Base-by-base conservation (phyloP, 92 coral and sea anemone genomes). In the Heteractis magnifica region DNA sequence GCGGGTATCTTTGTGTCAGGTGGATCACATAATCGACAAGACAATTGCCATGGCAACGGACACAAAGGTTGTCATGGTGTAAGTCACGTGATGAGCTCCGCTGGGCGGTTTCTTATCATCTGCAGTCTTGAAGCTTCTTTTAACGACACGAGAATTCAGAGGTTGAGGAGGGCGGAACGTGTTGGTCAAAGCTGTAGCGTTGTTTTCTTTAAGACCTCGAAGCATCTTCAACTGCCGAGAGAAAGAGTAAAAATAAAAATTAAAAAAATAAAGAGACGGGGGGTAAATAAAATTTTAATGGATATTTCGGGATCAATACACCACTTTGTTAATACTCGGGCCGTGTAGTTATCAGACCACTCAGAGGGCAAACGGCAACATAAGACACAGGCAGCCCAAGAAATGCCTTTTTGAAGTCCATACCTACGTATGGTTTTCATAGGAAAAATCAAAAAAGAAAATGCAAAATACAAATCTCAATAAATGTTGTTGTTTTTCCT, bases 111-210 rank as follows among this genome's bases (percentile, higher is more conserved):
- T 1, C 26, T 18, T 64, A 19, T 20, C 4, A 20, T 20, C 51
- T 1, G 84, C 41, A 5, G 16, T 26, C 0, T 56, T 65, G 71
- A 87, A 93, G 53, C 87, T 91, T 48, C 90, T 75, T 8, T 65
- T 52, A 16, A 95, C 91, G 41, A 56, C 80, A 51, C 98, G 97
- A 20, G 84, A 72, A 79, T 85, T 78, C 18, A 87, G 88, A 6
- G 81, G 51, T 79, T 87, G 92, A 14, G 79, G 58, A 13, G 97
- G 94, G 72, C 97, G 94, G 83, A 49, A 84, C 73, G 90, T 85
- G 75, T 92, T 79, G 23, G 53, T 78, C 18, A 94, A 15, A 15
- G n/a, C 19, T 0, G 44, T 70, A 19, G 16, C 84, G 53, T 81
- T 77, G 72, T 53, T 75, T 58, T 65, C 51, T 49, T 62, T 71